Evolutionary conservation across 2,113 vertebrate genomes (phyloP).

Genomic region (Gopherus flavomarginatus): DNA sequence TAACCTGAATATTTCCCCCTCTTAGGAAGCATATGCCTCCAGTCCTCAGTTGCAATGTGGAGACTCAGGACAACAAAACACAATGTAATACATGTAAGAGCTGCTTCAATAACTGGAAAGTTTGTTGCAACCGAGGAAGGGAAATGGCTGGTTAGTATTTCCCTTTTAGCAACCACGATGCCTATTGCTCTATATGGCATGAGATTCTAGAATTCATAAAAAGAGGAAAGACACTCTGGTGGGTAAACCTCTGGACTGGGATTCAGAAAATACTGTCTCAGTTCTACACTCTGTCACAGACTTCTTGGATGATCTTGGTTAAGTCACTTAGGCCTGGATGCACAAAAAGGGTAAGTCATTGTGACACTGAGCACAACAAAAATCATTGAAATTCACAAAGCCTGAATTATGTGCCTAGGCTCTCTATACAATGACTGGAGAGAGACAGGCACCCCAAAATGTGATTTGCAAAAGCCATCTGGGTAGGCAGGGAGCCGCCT

Average conservation of each 20-base stretch:
- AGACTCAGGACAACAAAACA: background rate
- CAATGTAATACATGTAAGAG: background rate
- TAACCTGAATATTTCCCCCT: constrained; percentile 38
- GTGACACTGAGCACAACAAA: background rate
- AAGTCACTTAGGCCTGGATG: background rate
- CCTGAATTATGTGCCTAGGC: background rate
- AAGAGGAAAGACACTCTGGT: background rate
- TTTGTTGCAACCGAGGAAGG: background rate
- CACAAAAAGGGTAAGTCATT: background rate
- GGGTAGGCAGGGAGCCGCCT: background rate
- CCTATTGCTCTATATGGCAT: background rate
- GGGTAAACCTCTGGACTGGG: background rate
- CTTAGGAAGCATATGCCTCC: background rate
- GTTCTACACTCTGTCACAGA: background rate
- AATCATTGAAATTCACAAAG: background rate
- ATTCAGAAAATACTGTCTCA: background rate
- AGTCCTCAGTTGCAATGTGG: background rate
- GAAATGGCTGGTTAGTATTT: background rate
- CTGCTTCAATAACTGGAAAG: background rate
- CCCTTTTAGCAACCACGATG: background rate
- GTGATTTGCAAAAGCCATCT: background rate
- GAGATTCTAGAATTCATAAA: background rate
- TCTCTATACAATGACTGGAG: background rate
- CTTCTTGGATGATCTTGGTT: background rate
- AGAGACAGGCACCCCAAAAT: background rate